Percentiles rank a stretch among this genome's conserved stretches.
Conservation (phyloP, 2,113 vertebrate species). For the Pao palembangensis region DNA sequence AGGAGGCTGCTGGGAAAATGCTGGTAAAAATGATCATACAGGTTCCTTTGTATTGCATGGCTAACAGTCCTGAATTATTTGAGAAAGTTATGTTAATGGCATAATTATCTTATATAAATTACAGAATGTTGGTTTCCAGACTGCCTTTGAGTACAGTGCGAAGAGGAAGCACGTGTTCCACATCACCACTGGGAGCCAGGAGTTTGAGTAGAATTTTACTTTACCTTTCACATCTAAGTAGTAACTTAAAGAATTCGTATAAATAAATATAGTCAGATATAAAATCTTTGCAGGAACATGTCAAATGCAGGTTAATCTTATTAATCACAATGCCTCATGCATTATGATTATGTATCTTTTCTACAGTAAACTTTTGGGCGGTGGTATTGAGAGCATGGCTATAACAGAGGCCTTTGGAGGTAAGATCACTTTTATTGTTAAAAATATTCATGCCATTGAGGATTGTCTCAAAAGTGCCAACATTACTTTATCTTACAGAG, state of each 20-base stretch:
- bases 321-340: not conserved
- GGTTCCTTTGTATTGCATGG: not conserved
- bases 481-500: constrained; percentile 75
- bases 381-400: constrained; percentile 97
- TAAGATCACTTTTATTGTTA: constrained; percentile 44
- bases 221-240: not conserved
- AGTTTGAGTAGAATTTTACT: constrained; percentile 87
- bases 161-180: constrained; percentile 95
- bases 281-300: not conserved
- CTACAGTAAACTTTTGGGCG: constrained; percentile 92
- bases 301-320: not conserved
- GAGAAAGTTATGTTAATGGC: not conserved
- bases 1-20: constrained; percentile 96
- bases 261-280: not conserved
- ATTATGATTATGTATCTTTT: constrained; percentile 12
- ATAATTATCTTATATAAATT: constrained; percentile 15
- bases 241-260: too few relatives aligned
- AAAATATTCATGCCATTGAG: not conserved
- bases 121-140: constrained; percentile 92
- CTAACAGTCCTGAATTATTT: not conserved
- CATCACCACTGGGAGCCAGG: constrained; percentile 92
- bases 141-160: constrained; percentile 90
- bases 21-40: constrained; percentile 74
- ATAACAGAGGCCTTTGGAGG: constrained; percentile 98
- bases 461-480: not conserved